Percentiles rank a stretch among this genome's conserved stretches.
Conservation (phyloP, 2,113 vertebrate genomes). For the Spizaetus ornatus region DNA sequence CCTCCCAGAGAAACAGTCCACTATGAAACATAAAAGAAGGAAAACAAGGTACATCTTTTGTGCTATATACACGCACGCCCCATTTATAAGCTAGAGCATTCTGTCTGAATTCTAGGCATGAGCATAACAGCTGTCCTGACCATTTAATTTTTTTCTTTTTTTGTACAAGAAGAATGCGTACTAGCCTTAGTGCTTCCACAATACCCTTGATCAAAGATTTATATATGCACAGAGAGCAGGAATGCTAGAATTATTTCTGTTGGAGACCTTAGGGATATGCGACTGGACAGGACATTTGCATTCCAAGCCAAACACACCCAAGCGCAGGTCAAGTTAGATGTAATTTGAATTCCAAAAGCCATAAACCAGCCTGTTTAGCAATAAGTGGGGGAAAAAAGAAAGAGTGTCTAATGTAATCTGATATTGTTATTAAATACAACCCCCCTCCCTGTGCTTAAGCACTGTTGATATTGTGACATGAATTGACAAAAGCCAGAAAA, state of each 20-base stretch:
- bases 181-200: background rate
- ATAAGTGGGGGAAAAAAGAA: constrained; percentile 4
- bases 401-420: constrained; percentile 37
- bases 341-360: constrained; percentile 42
- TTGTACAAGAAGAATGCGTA: background rate
- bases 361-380: constrained; percentile 65
- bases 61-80: background rate
- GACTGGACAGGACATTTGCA: constrained; percentile 38
- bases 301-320: constrained; percentile 51
- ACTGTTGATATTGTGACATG: constrained; percentile 48
- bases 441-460: background rate
- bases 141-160: background rate
- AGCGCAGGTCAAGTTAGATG: background rate
- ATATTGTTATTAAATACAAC: constrained; percentile 56
- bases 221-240: constrained; percentile 1
- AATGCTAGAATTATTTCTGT: constrained; percentile 56
- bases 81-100: constrained; percentile 7
- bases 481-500: constrained; percentile 52
- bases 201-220: constrained; percentile 27
- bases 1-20: background rate
- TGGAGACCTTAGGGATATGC: constrained; percentile 23
- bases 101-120: background rate
- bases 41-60: background rate
- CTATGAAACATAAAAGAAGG: background rate
- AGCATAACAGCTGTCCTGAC: background rate